phyloP scores from a whole-genome alignment of 2,888 invertebrate genomes.

The Amblyjoppa proteus region DNA sequence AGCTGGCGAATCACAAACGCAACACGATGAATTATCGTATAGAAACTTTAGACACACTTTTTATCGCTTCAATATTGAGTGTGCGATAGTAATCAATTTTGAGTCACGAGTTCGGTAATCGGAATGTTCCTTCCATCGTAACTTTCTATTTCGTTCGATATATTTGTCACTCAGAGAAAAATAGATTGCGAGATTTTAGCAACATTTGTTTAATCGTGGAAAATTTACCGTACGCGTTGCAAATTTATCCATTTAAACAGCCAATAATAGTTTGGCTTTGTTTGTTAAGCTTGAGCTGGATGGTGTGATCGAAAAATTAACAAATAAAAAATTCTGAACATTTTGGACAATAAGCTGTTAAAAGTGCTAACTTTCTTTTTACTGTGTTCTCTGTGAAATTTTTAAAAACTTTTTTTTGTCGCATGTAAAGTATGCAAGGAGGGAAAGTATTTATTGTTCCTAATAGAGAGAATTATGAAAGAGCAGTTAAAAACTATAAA shows the following conservation, averaged over 20 bases:
- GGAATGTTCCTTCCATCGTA: not conserved
- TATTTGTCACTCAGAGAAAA: not conserved
- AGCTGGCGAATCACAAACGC: not conserved
- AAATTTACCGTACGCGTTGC: no score
- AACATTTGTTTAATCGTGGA: not conserved
- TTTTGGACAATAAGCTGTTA: no score
- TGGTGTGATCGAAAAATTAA: not conserved
- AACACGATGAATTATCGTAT: not conserved
- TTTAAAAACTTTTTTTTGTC: no score
- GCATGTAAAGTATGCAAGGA: not conserved
- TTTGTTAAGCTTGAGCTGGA: no score
- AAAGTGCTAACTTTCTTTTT: no score
- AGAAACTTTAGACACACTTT: not conserved
- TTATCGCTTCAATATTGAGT: not conserved
- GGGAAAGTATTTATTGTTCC: not conserved
- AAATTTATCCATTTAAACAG: no score
- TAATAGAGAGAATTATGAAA: not conserved
- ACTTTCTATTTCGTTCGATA: not conserved
- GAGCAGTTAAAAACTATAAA: not conserved
- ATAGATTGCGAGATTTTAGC: not conserved
- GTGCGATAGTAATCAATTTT: not conserved
- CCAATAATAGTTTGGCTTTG: no score
- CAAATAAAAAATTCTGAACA: not conserved
- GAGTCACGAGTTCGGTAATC: not conserved
- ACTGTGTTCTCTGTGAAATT: no score